Percentiles rank a stretch among this genome's conserved stretches.
phyloP scores from a whole-genome alignment of 92 coral and sea anemone species.

The Desmophyllum pertusum region DNA sequence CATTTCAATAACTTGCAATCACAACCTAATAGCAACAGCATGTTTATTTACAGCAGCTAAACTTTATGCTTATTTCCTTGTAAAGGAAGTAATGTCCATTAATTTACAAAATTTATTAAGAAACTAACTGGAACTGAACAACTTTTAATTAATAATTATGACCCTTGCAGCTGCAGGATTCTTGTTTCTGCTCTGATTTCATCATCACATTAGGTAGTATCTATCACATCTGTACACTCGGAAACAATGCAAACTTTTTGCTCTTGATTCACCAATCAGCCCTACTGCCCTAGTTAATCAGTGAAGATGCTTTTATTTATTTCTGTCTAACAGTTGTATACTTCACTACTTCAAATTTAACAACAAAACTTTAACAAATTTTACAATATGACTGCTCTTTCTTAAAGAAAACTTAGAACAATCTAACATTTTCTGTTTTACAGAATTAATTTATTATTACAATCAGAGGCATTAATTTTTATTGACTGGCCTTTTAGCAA shows the following conservation, averaged over 20 bases:
- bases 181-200: neutral
- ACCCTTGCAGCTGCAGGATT: neutral
- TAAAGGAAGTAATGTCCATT: neutral
- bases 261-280: neutral
- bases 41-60: neutral
- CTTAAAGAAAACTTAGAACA: neutral
- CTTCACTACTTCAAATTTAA: neutral
- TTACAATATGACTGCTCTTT: neutral
- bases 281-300: neutral
- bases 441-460: neutral
- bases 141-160: neutral
- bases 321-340: constrained; percentile 1
- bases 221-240: too few species aligned
- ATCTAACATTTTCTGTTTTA: neutral
- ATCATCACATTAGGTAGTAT: neutral
- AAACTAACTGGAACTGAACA: neutral
- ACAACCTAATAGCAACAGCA: neutral
- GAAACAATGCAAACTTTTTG: neutral
- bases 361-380: neutral
- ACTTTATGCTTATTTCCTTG: neutral
- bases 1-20: neutral
- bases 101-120: neutral
- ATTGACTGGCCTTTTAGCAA: neutral
- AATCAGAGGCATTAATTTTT: neutral
- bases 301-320: neutral